Evolutionary conservation across 2,113 vertebrate genomes (phyloP), one percentile per base, ranked within the genome.

Genomic region (Serilophus lunatus): DNA sequence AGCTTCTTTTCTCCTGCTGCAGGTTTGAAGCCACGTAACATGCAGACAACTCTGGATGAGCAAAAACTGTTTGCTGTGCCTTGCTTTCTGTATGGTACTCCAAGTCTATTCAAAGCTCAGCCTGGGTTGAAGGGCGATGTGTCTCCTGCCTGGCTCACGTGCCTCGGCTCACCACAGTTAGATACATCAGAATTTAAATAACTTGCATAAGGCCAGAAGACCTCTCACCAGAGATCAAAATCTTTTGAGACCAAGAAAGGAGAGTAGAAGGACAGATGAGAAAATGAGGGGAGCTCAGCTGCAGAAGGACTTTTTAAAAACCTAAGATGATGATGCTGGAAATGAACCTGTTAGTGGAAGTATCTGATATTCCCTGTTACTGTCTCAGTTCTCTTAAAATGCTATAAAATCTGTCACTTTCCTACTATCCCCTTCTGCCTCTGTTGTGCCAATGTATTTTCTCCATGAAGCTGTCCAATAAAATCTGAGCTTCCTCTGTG

Each of bases 241-340:
- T 31, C 0, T 0, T 19, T 10, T 33, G 29, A 50, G 25, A 59
- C 29, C 10, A 29, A 77, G 50, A 77, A 61, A 69, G 12, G 29
- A 90, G 28, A 24, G 8, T 36, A 63, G 59, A 74, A 92, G 12
- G 18, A 29, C 31, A 76, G 18, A 23, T 71, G 18, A 92, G 74
- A 82, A 87, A 31, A 17, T 2, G 11, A 56, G 53, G 29, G 3
- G 47, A 56, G 28, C 64, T 82, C 57, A 71, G 8, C 23, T 91
- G 72, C 44, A 66, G 47, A 69, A 86, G 29, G n/a, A 28, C 26
- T 92, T 86, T 86, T 40, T 35, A 63, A 33, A 13, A 76, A 19
- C 29, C 29, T 68, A n/a, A 59, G 22, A 18, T 92, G 16, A 26
- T 23, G 47, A 92, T 86, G 9, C 9, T 91, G 45, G 35, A 89